A percentile compares a stretch with the other conserved stretches of the same genome.
Evolutionary conservation across 2,113 vertebrate species (phyloP).

Genomic region (Charadrius vociferus): DNA sequence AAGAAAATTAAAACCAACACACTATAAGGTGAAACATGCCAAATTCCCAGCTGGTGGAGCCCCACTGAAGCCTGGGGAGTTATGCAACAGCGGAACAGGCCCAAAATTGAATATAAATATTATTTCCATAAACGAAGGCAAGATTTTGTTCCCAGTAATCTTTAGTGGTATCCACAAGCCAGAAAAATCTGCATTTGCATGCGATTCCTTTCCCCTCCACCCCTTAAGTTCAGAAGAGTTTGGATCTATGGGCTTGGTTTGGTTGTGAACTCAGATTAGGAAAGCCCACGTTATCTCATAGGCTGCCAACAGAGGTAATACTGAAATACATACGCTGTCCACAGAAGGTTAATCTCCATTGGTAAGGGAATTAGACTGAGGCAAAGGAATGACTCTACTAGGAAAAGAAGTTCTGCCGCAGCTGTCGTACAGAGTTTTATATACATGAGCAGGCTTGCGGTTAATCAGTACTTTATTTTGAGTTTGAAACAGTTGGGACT

Average conservation of each 20-base stretch:
- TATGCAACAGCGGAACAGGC: background rate
- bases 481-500: background rate
- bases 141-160: background rate
- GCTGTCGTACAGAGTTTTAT: background rate
- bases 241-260: background rate
- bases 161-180: background rate
- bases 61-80: background rate
- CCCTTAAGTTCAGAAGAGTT: background rate
- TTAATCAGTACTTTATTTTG: slow-evolving; percentile 1
- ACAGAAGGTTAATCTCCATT: background rate
- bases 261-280: background rate
- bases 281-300: background rate
- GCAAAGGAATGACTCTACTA: background rate
- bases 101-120: background rate
- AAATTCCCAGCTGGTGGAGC: background rate
- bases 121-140: background rate
- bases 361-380: background rate
- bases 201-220: background rate
- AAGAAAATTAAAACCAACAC: background rate
- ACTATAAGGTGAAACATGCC: background rate
- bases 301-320: background rate
- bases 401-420: background rate
- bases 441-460: background rate
- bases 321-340: background rate
- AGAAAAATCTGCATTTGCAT: background rate